Base-by-base conservation (phyloP, 2,797 vertebrate genomes). In the Lutjanus campechanus region DNA sequence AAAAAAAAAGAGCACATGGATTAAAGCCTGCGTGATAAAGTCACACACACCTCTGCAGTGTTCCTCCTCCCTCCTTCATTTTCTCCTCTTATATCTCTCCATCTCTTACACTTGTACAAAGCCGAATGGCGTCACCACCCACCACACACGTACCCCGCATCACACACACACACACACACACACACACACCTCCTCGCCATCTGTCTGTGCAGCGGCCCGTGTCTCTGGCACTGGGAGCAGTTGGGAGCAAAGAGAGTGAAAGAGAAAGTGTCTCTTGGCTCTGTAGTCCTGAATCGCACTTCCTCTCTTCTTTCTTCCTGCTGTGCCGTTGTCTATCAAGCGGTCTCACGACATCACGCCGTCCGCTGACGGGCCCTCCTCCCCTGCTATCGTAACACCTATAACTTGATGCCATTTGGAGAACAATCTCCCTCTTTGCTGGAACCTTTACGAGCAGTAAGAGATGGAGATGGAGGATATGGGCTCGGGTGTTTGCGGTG, bases 201-300 rank as follows among this genome's bases (percentile, higher is more conserved):
- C 94, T 94, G 92, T 92, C 87, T 92, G 93, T 89, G 88, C 93
- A 93, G 89, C 87, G 77, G 93, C 88, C 90, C 88, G 73, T 94
- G 89, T 89, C 90, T 91, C 87, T 88, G 88, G 90, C 91, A 92
- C 91, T 79, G 86, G 84, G 92, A 93, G 89, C 88, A 86, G 85
- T 91, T 91, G 91, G 89, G 86, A 92, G 88, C 85, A 86, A 36
- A 76, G 85, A 81, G 86, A 89, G 83, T 76, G 82, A 91, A 88
- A 91, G 84, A 83, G 78, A 89, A 90, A 91, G 84, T 84, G 91
- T 93, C 91, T 94, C 91, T 83, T 83, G 88, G 87, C 85, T 86
- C 77, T 78, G 40, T 40, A 47, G 63, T 84, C 77, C 77, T 56
- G 76, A 83, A 83, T 89, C 71, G 86, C 82, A 82, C 87, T 83